Evolutionary conservation across 2,888 invertebrate genomes (phyloP), one percentile per base, ranked within the genome.

Genomic region (Napeogenes sylphis): DNA sequence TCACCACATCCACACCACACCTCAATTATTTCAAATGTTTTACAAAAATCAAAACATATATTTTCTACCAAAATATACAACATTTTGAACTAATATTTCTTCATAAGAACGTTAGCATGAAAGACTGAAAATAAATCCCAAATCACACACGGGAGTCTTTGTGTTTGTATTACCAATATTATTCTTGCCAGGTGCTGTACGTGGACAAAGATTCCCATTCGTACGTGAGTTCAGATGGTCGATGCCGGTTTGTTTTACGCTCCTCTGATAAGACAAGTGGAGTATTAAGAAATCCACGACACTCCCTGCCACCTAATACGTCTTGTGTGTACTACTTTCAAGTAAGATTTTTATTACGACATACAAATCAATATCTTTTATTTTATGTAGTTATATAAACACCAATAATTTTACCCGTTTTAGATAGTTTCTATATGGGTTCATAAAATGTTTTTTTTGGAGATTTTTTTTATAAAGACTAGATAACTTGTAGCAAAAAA

Each of bases 311-410:
- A 0, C 95, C 95, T 2, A 95, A 96, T 83, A 95, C 95, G 1
- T 95, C 95, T 5, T 96, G 96, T 80, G 93, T 94, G 66, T 96
- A 95, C 82, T 94, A 94, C 78, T 95, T 96, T 78, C 92, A 92
- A 82, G 92, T 91, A 76, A 70, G 71, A 30, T 30, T 8, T 51
- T 51, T 21, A 30, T 30, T 51, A 51, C 30, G 4, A 51, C 51
- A 8, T 47, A 4, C n/a, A 47, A 47, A 3, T 35, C 4, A 35
- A 35, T 35, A 35, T 35, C 6, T 5, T 5, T 4, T 35, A 2
- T 35, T 35, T 21, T 21, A 21, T 21, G 21, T 21, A 21, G 21
- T 21, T 21, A 21, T 21, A 38, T 38, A 38, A 38, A 38, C 38
- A 6, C 38, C 8, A 21, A 21, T 38, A 8, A 38, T 38, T 38